Evolutionary conservation across 2,888 invertebrate species (phyloP).

Genomic region (Nomada goodeniana): DNA sequence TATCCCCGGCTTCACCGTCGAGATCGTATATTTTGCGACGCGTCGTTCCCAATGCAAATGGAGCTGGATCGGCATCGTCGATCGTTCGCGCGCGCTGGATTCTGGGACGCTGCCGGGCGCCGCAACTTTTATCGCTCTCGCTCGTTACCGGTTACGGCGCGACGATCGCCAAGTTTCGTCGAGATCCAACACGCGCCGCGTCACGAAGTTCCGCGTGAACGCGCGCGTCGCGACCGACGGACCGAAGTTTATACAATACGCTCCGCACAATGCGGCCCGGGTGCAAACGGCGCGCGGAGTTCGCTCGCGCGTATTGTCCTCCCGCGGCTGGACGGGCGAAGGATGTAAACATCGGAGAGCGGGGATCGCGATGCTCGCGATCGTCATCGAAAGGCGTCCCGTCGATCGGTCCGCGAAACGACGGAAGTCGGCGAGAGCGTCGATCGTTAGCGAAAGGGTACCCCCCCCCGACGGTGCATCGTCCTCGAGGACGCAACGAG

Average conservation of each 20-base stretch:
- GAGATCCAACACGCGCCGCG: conserved; percentile 16
- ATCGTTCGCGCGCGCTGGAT: too few relatives aligned
- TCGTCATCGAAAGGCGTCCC: background rate
- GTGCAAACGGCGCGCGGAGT: background rate
- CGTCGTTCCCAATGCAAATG: too few relatives aligned
- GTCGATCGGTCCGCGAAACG: background rate
- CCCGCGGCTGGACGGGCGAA: too few relatives aligned
- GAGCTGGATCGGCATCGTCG: too few relatives aligned
- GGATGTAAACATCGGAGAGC: too few relatives aligned
- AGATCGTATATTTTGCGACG: too few relatives aligned
- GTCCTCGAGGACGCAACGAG: conserved; percentile 45
- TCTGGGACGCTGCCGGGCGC: too few relatives aligned
- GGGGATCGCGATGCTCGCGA: background rate
- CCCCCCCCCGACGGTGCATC: conserved; percentile 8
- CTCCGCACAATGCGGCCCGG: background rate
- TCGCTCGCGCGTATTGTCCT: background rate
- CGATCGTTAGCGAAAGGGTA: conserved; percentile 7
- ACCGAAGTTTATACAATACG: conserved; percentile 11
- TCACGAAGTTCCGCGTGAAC: conserved; percentile 3
- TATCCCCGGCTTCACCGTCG: too few relatives aligned
- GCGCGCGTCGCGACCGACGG: background rate
- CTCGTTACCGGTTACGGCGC: background rate
- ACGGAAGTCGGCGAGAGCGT: background rate
- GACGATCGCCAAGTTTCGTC: conserved; percentile 6
- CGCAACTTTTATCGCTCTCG: conserved; percentile 8